Base-by-base conservation (phyloP, 2,797 vertebrate species). In the Amblyraja radiata region DNA sequence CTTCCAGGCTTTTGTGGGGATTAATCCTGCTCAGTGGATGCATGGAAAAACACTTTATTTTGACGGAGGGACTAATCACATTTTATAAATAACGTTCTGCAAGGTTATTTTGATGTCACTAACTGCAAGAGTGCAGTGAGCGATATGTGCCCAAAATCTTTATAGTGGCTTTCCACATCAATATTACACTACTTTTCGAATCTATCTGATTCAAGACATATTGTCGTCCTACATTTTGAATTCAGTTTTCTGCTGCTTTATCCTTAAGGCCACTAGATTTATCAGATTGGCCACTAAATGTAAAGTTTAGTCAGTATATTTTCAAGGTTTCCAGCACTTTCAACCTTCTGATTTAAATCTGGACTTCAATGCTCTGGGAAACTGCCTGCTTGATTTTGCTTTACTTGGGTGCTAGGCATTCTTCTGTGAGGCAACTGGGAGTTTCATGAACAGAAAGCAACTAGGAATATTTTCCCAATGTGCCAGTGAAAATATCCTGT, bases 21-120 rank as follows among this genome's bases (percentile, higher is more conserved):
- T 92, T 73, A 92, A 92, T 92, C 73, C 90, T 92, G 39, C 25
- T 92, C 32, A 91, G n/a, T 73, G 18, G 71, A 91, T 91, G 71
- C 68, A 28, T 54, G 23, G 16, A 73, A 76, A 92, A 74, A 11
- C 90, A 92, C 58, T 76, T 92, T 92, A 39, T 76, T 92, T 92
- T 92, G 90, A 25, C 90, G 76, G 39, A 74, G 71, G 68, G 10
- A 74, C 32, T 23, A 46, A 91, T 71, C 32, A 32, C 36, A 39
- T 91, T 91, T 91, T 73, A 86, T 73, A 90, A 36, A 91, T 74
- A 65, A 16, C 36, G 68, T 91, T 73, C 18, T 91, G 88, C 21
- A 23, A 91, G 18, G 10, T 65, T 39, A 73, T 71, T 83, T 58
- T 18, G 3, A 74, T 71, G 68, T 73, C 36, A 54, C 21, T 46